Percentiles rank a stretch among this genome's conserved stretches.
Evolutionary conservation across 2,888 invertebrate species (phyloP).

Genomic region (Agrilus biguttatus): DNA sequence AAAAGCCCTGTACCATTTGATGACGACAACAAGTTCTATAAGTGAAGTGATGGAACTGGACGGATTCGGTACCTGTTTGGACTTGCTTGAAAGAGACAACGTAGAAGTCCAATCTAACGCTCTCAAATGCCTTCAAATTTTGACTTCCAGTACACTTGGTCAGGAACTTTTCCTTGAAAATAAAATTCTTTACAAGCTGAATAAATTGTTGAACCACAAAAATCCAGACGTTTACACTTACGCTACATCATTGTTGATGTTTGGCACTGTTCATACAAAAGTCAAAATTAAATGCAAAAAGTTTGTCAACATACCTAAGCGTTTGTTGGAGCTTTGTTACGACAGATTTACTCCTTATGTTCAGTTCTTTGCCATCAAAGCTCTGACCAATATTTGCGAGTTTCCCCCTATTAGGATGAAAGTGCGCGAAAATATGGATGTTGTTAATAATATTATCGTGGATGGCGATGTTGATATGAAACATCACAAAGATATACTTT

Average conservation of each 20-base stretch:
- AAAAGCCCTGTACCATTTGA: conserved; percentile 23
- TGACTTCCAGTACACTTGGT: conserved; percentile 23
- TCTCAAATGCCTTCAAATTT: conserved; percentile 21
- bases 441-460: conserved; percentile 13
- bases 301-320: conserved; percentile 17
- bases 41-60: conserved; percentile 1
- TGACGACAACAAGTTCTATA: conserved; percentile 8
- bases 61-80: conserved; percentile 9
- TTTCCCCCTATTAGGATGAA: conserved; percentile 16
- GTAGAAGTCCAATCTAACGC: conserved; percentile 18
- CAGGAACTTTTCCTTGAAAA: conserved; percentile 24
- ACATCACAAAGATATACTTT: conserved; percentile 14
- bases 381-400: conserved; percentile 21
- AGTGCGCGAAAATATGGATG: conserved; percentile 12
- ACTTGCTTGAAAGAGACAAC: conserved; percentile 19
- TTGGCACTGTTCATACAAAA: conserved; percentile 22
- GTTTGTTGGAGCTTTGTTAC: conserved; percentile 15
- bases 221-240: conserved; percentile 18
- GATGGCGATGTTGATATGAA: conserved; percentile 11
- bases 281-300: conserved; percentile 20
- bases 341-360: conserved; percentile 9
- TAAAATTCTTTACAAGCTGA: conserved; percentile 22
- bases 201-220: conserved; percentile 21
- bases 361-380: conserved; percentile 1
- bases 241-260: conserved; percentile 24